These are phyloP conservation scores for Podilymbus podiceps DNA, from an alignment of 2,113 vertebrate genomes.

Conservation along the genomic window DNA sequence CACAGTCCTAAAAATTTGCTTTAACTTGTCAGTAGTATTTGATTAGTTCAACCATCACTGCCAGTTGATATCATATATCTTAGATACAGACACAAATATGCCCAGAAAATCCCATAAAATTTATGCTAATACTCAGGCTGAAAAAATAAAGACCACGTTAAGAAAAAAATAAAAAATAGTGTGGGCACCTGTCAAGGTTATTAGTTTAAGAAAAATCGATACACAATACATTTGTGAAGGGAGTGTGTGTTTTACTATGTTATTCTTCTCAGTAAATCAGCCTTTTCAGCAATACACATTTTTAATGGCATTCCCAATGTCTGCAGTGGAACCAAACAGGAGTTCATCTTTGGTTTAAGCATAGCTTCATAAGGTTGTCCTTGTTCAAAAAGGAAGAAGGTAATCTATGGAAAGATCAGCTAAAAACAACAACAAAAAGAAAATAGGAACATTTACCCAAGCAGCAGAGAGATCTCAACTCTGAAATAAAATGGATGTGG, in stretches of 20 bases:
- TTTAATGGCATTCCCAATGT: background rate
- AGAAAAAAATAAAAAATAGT: background rate
- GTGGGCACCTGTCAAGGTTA: slow-evolving; percentile 35
- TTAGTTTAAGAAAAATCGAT: slow-evolving; percentile 16
- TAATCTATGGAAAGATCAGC: background rate
- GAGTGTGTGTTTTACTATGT: background rate
- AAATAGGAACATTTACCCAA: background rate
- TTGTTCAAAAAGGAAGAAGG: background rate
- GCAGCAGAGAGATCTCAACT: background rate
- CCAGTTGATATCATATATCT: slow-evolving; percentile 53
- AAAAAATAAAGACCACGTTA: slow-evolving; percentile 59
- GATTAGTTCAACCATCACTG: slow-evolving; percentile 52
- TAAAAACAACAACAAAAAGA: background rate
- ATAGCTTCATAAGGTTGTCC: background rate
- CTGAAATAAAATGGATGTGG: background rate
- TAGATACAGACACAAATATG: slow-evolving; percentile 58
- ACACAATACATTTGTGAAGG: slow-evolving; percentile 26
- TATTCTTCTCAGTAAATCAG: slow-evolving; percentile 13
- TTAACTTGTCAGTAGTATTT: slow-evolving; percentile 59
- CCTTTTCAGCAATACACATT: background rate
- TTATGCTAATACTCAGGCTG: slow-evolving; percentile 42
- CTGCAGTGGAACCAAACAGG: background rate
- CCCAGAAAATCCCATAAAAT: slow-evolving; percentile 65
- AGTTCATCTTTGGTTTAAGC: background rate
- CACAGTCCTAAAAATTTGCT: slow-evolving; percentile 61